Base-by-base conservation (phyloP, 53 echinoderm and acorn worm species). In the Antedon mediterranea region DNA sequence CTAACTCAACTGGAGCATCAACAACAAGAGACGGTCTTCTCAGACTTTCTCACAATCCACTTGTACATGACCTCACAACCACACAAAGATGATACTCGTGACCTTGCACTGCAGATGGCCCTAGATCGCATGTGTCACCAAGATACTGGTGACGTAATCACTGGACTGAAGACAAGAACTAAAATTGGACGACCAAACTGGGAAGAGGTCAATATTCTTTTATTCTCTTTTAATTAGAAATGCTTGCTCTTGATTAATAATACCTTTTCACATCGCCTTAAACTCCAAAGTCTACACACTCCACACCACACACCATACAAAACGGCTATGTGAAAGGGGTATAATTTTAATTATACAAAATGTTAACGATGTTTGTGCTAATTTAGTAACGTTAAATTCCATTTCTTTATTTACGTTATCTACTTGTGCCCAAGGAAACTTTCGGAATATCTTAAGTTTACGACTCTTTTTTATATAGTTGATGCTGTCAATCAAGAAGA, bases 121-220 rank as follows among this genome's bases (percentile, higher is more conserved):
- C 29, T 85, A 34, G 81, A 85, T 71, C 76, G 81, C 32, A 76
- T 78, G 43, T 73, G 77, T 34, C 77, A 81, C 31, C 72, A 73
- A 32, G 77, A 72, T 34, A 76, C 86, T 23, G 29, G 34, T 29
- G 86, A 85, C 32, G 42, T 85, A n/a, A 41, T 85, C 31, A 75
- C 86, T 32, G 80, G 80, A 72, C 41, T 85, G 73, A 85, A 77
- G 29, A 80, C 81, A 29, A 81, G 76, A 41, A 85, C 86, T 3
- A 41, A 72, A 76, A 77, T 80, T n/a, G 86, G 86, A 18, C 30
- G 86, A 73, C 86, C 86, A 30, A 76, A 85, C n/a, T 85, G 86
- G 86, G 74, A 81, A 71, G 28, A 71, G 86, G 86, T 85, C 31
- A n/a, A n/a, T n/a, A n/a, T n/a, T n/a, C n/a, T n/a, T n/a, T n/a